Conservation (phyloP, 2,888 invertebrate species). For the Polylopha cassiicola region DNA sequence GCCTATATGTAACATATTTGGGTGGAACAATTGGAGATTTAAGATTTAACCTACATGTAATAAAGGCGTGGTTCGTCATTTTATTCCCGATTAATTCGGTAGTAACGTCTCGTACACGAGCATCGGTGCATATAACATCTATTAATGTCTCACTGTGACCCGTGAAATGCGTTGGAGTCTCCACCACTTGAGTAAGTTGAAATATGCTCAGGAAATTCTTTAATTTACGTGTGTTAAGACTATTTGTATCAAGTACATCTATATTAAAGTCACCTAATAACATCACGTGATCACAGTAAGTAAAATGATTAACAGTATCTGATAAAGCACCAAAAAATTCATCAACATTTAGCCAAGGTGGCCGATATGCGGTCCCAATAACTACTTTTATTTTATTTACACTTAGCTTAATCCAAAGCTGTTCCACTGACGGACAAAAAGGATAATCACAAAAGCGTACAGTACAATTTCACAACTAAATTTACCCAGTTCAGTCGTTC, state of each 20-base stretch:
- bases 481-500: no score
- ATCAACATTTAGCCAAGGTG: not conserved
- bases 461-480: no score
- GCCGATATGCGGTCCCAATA: not conserved
- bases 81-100: not conserved
- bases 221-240: not conserved
- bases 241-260: not conserved
- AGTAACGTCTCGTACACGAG: not conserved
- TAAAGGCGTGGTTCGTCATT: slow-evolving; percentile 6
- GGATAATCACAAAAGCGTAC: no score
- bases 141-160: slow-evolving; percentile 1
- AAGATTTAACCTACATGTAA: not conserved
- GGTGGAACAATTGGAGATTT: not conserved
- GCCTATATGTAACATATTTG: not conserved
- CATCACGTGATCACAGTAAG: not conserved
- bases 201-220: not conserved
- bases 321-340: not conserved
- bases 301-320: not conserved
- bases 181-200: not conserved
- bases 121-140: slow-evolving; percentile 4
- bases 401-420: not conserved
- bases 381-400: not conserved
- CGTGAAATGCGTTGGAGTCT: slow-evolving; percentile 3
- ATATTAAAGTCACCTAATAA: not conserved
- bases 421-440: not conserved